Evolutionary conservation across 1,140 invertebrate species (phyloP).

Genomic region (Calosoma granatense): DNA sequence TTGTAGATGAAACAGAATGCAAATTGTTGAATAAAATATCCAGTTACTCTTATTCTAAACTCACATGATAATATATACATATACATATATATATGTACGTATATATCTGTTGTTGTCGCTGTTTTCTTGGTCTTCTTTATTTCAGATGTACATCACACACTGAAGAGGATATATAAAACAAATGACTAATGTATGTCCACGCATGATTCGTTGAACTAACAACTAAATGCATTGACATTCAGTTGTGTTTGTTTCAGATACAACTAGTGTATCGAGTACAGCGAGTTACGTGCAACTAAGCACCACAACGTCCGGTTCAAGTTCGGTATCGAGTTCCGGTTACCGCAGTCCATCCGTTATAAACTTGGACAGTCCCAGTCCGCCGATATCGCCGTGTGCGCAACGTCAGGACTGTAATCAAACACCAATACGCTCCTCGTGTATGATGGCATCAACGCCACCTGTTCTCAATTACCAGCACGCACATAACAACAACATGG

Average conservation of each 20-base stretch:
- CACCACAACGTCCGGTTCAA: conserved; percentile 32
- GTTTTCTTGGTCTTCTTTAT: no score
- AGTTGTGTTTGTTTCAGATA: conserved; percentile 19
- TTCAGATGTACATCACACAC: not conserved
- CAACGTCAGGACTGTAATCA: not conserved
- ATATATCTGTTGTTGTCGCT: no score
- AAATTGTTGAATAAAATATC: no score
- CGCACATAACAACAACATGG: not conserved
- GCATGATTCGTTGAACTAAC: no score
- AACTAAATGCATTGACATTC: no score
- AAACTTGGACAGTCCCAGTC: conserved; percentile 46
- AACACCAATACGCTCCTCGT: not conserved
- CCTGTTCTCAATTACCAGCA: not conserved
- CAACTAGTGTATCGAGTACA: conserved; percentile 26
- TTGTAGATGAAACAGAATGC: no score
- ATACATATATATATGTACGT: no score
- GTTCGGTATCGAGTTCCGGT: conserved; percentile 43
- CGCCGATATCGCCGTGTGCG: conserved; percentile 31
- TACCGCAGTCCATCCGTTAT: conserved; percentile 42
- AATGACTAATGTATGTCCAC: conserved; percentile 10
- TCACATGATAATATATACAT: no score
- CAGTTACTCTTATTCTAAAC: no score
- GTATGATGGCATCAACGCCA: not conserved
- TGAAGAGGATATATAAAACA: not conserved
- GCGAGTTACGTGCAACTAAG: conserved; percentile 33